phyloP scores from a whole-genome alignment of 2,113 vertebrate species.

The Pontoporia blainvillei region DNA sequence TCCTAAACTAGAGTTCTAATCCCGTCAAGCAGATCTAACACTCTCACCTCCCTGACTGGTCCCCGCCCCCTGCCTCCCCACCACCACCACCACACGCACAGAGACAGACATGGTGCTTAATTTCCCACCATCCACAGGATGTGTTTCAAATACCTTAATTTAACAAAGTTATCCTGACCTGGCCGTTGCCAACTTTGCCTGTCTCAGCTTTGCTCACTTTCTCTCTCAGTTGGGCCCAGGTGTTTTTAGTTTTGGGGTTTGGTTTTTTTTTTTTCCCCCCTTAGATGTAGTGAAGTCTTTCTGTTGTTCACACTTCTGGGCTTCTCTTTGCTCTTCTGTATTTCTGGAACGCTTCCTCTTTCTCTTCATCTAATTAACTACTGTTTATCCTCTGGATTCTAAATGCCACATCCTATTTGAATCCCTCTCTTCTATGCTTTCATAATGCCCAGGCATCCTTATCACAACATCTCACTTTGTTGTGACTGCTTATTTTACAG shows the following conservation, averaged over 20 bases:
- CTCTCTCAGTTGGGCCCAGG: neutral
- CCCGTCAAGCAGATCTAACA: neutral
- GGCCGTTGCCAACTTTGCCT: neutral
- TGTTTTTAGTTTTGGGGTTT: neutral
- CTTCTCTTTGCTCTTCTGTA: neutral
- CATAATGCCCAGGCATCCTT: neutral
- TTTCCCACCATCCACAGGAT: neutral
- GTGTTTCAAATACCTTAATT: neutral
- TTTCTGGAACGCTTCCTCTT: neutral
- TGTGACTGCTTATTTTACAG: neutral
- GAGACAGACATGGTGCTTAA: neutral
- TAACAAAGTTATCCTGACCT: neutral
- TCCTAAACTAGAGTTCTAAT: neutral
- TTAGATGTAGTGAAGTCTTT: neutral
- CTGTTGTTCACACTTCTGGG: neutral
- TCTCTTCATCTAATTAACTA: conserved; percentile 11
- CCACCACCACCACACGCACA: too few species aligned
- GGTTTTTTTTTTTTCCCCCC: neutral
- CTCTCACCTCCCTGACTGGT: neutral
- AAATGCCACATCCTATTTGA: conserved; percentile 34
- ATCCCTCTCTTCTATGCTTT: neutral
- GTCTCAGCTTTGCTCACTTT: neutral
- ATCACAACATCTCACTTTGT: neutral
- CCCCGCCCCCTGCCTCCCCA: neutral
- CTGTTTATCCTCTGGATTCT: conserved; percentile 41